Evolutionary conservation across 2,113 vertebrate species (phyloP).

Genomic region (Anoplopoma fimbria): DNA sequence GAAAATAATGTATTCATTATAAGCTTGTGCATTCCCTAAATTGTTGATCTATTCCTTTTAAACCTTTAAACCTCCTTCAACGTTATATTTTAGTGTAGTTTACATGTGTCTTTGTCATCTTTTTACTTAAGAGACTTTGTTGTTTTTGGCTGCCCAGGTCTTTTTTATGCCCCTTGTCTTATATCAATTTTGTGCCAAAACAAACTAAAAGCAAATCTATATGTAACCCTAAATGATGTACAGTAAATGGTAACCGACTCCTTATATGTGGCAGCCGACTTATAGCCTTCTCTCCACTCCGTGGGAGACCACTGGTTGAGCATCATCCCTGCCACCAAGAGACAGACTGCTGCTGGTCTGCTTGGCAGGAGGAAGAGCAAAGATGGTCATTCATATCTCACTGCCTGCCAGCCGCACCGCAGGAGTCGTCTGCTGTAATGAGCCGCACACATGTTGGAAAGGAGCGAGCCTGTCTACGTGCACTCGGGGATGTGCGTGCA

Average conservation of each 20-base stretch:
- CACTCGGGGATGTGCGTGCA: conserved; percentile 5
- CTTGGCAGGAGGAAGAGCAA: conserved; percentile 54
- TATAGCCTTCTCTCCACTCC: not conserved
- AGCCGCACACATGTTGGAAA: conserved; percentile 40
- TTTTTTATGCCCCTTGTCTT: not conserved
- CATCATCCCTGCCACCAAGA: conserved; percentile 56
- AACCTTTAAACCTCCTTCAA: not conserved
- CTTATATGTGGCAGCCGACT: conserved; percentile 19
- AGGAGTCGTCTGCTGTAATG: conserved; percentile 66
- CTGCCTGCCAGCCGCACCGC: conserved; percentile 61
- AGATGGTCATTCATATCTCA: conserved; percentile 61
- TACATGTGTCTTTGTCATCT: too few relatives aligned
- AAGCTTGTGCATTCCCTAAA: not conserved
- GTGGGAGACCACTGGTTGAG: conserved; percentile 24
- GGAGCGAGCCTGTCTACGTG: conserved; percentile 37
- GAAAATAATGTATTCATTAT: not conserved
- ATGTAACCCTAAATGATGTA: conserved; percentile 1
- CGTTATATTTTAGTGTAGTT: not conserved
- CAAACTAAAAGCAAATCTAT: not conserved
- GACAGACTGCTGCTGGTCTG: conserved; percentile 65
- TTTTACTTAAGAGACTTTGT: not conserved
- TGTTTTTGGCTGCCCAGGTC: not conserved
- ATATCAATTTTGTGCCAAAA: not conserved
- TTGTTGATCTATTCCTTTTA: not conserved
- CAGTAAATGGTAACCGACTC: conserved; percentile 17